Base-by-base conservation (phyloP, 2,888 invertebrate species). In the Drosophila picticornis region DNA sequence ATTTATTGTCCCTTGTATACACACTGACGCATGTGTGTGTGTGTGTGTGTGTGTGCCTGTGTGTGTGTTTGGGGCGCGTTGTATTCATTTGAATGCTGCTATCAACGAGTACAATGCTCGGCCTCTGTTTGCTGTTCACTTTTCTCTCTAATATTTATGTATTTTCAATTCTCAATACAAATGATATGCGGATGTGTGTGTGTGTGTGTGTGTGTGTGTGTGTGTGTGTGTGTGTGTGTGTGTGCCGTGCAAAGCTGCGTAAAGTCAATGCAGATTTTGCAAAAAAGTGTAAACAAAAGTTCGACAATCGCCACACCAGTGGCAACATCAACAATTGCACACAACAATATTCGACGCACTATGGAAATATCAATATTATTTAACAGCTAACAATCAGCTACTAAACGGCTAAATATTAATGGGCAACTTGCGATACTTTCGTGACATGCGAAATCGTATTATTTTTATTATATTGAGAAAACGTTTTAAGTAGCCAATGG, bases 211-310 rank as follows among this genome's bases (percentile, higher is more conserved):
- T 65, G 65, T 75, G 60, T 60, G 59, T 64, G 58, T 51, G 53
- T 56, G 16, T 32, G 31, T 29, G n/a, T 68, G 55, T 66, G 65
- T 66, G 46, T 75, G 74, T 75, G 61, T 67, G 61, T 66, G 51
- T 32, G 43, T 46, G 16, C 7, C 27, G 27, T 38, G 56, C 55
- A 73, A 85, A 90, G 38, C 52, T 75, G 88, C 82, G 75, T 84
- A 77, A 82, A 83, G 88, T 84, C 72, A 74, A 72, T 72, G 83
- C 75, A 71, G 68, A 90, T 80, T 87, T 90, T 64, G 77, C 77
- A 58, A 70, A 75, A 57, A 69, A 78, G 82, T 65, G 82, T 87
- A 85, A 88, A 90, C 83, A 88, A 80, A 75, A 77, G 32, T 53
- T 64, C 51, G 53, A 66, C 74, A 83, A 69, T 65, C 62, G 69